These are phyloP conservation scores for Drosophila lacertosa DNA, from an alignment of 1,140 invertebrate genomes.

Conservation along the genomic window DNA sequence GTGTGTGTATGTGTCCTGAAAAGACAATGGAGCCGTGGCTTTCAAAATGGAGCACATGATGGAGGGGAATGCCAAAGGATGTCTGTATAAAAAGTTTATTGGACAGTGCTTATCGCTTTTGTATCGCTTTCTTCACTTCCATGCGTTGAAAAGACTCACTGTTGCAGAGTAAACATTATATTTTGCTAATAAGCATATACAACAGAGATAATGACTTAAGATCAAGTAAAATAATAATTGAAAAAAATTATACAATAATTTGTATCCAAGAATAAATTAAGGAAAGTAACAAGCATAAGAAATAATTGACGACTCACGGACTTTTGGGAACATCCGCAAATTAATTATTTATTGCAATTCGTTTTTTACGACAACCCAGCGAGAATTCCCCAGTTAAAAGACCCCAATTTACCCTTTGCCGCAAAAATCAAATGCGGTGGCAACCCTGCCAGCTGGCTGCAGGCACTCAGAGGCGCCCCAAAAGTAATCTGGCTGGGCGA, in stretches of 20 bases:
- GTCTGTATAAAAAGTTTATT: too few species aligned
- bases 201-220: too few species aligned
- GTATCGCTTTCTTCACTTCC: neutral
- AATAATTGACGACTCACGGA: neutral
- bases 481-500: slow-evolving; percentile 69
- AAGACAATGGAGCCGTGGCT: slow-evolving; percentile 24
- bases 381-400: neutral
- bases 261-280: neutral
- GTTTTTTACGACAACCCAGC: too few species aligned
- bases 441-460: slow-evolving; percentile 11
- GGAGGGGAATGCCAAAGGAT: too few species aligned
- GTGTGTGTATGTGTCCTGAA: neutral
- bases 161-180: too few species aligned
- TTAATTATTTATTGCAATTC: neutral
- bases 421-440: slow-evolving; percentile 1
- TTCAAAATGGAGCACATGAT: slow-evolving; percentile 7
- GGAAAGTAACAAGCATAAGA: too few species aligned
- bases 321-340: neutral
- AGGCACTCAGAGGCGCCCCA: slow-evolving; percentile 36
- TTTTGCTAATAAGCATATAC: too few species aligned
- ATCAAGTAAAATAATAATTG: too few species aligned
- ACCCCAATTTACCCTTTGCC: neutral
- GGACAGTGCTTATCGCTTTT: neutral
- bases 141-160: too few species aligned
- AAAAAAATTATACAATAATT: too few species aligned